phyloP scores from a whole-genome alignment of 1,140 invertebrate genomes.

The Diabrotica virgifera region DNA sequence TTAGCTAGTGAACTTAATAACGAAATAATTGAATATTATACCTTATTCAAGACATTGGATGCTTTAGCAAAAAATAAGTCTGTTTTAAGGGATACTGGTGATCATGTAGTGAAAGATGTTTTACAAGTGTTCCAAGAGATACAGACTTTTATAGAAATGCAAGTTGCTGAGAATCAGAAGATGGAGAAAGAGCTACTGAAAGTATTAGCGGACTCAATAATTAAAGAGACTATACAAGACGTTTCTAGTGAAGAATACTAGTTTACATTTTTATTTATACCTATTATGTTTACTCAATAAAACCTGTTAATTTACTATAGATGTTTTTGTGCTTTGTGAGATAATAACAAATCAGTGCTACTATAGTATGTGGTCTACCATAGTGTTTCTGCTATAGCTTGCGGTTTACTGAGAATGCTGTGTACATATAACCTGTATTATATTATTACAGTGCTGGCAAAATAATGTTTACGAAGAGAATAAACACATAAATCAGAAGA shows the following conservation, averaged over 20 bases:
- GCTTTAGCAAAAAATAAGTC: conserved; percentile 35
- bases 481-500: too few species aligned
- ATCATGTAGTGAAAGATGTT: conserved; percentile 19
- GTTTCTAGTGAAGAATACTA: not conserved
- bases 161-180: conserved; percentile 34
- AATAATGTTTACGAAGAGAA: too few species aligned
- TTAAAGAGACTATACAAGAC: conserved; percentile 13
- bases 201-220: conserved; percentile 31
- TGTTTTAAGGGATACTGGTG: conserved; percentile 21
- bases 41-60: conserved; percentile 35
- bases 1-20: conserved; percentile 35
- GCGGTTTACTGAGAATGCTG: too few species aligned
- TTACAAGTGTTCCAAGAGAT: conserved; percentile 30
- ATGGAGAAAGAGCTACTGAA: conserved; percentile 34
- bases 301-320: too few species aligned
- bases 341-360: too few species aligned
- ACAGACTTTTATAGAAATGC: conserved; percentile 28
- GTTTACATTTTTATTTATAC: too few species aligned
- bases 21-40: conserved; percentile 39
- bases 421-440: too few species aligned
- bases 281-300: too few species aligned
- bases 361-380: too few species aligned
- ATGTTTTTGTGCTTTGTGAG: too few species aligned
- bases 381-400: too few species aligned
- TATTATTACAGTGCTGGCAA: too few species aligned